phyloP scores from a whole-genome alignment of 2,888 invertebrate species.

The Drosophila nigricruria region DNA sequence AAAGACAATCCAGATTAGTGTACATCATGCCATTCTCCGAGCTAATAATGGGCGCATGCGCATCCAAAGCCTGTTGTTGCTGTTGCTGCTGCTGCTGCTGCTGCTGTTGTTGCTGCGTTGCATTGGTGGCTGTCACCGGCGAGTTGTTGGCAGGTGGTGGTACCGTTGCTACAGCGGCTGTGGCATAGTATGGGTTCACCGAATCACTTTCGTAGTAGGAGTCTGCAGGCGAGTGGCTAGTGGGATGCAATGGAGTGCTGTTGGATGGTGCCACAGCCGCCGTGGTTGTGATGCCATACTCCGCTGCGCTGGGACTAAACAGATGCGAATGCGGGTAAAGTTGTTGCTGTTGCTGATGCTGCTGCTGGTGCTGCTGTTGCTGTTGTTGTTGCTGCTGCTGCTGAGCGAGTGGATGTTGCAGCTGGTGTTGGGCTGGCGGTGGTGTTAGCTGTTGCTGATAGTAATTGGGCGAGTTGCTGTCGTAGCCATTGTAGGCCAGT shows the following conservation, averaged over 20 bases:
- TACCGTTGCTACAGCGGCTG: slow-evolving; percentile 80
- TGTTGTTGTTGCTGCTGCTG: slow-evolving; percentile 55
- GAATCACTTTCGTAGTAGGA: slow-evolving; percentile 85
- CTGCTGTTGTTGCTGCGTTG: slow-evolving; percentile 63
- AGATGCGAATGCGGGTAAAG: slow-evolving; percentile 84
- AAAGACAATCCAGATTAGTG: slow-evolving; percentile 93
- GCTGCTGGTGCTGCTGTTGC: slow-evolving; percentile 64
- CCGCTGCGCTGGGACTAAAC: slow-evolving; percentile 85
- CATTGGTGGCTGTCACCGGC: slow-evolving; percentile 74
- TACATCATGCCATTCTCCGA: slow-evolving; percentile 95
- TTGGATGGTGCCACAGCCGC: slow-evolving; percentile 60
- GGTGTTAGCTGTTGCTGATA: slow-evolving; percentile 74
- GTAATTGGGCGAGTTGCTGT: slow-evolving; percentile 76
- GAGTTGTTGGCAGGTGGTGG: slow-evolving; percentile 80
- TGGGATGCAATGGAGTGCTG: slow-evolving; percentile 82
- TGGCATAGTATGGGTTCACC: slow-evolving; percentile 83
- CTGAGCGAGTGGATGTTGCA: slow-evolving; percentile 58
- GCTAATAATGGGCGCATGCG: slow-evolving; percentile 90
- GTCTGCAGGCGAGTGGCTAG: slow-evolving; percentile 84
- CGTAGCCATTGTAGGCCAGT: slow-evolving; percentile 75
- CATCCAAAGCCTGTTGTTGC: slow-evolving; percentile 59
- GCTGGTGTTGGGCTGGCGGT: slow-evolving; percentile 66
- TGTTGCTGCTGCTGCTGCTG: slow-evolving; percentile 42
- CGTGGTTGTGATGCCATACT: slow-evolving; percentile 84
- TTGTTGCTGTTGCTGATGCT: slow-evolving; percentile 66